Percentiles rank a stretch among this genome's conserved stretches.
Conservation (phyloP, 1,140 invertebrate species). For the Dolichoris vasculosae region DNA sequence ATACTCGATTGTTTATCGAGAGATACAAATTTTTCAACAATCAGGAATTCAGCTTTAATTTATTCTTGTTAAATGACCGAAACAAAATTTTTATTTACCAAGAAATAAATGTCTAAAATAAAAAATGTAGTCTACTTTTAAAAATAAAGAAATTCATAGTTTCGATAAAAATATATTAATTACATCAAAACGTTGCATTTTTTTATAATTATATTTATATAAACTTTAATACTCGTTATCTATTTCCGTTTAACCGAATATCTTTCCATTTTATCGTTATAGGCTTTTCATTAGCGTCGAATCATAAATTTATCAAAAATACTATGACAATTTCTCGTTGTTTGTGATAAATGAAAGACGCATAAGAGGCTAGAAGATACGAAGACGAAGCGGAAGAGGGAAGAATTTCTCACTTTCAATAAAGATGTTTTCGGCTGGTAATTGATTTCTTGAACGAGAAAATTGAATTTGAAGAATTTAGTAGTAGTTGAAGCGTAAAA, state of each 20-base stretch:
- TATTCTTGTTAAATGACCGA: no score
- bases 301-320: constrained; percentile 30
- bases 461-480: constrained; percentile 49
- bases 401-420: constrained; percentile 26
- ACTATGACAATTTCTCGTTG: constrained; percentile 22
- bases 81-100: no score
- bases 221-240: neutral
- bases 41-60: no score
- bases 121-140: no score
- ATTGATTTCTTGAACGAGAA: constrained; percentile 42
- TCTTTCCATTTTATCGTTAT: neutral
- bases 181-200: no score
- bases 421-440: constrained; percentile 28
- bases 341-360: constrained; percentile 30
- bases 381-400: constrained; percentile 11
- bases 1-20: no score
- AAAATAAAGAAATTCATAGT: no score
- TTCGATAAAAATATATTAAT: no score
- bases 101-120: no score
- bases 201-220: neutral
- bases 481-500: constrained; percentile 26
- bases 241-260: neutral
- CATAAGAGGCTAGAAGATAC: constrained; percentile 16
- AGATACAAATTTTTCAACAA: no score
- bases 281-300: neutral